Percentiles rank a stretch among this genome's conserved stretches.
phyloP scores from a whole-genome alignment of 2,113 vertebrate species.

The Brachyhypopomus gauderio region DNA sequence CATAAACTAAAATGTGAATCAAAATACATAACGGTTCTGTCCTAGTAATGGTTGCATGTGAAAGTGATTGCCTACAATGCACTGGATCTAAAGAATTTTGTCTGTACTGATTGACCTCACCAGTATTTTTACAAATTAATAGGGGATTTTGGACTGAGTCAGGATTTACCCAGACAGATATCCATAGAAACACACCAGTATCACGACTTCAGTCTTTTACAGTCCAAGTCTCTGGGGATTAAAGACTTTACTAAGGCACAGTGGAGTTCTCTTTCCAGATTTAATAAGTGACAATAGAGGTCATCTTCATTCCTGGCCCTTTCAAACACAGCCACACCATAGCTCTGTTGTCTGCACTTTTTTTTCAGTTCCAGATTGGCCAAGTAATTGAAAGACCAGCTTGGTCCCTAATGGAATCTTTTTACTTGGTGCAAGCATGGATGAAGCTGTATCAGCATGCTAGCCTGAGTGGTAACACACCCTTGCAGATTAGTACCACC shows the following conservation, averaged over 20 bases:
- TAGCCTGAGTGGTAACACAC: too few species aligned
- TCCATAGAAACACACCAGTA: conserved; percentile 3
- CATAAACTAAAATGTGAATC: background rate
- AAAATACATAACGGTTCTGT: background rate
- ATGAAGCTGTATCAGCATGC: too few species aligned
- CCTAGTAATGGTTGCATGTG: too few species aligned
- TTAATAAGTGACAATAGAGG: conserved; percentile 40
- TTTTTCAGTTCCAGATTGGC: conserved; percentile 13
- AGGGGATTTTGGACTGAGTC: background rate
- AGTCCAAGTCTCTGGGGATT: background rate
- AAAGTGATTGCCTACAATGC: background rate
- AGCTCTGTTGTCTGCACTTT: background rate
- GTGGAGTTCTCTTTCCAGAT: background rate
- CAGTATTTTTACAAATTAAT: background rate
- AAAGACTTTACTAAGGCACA: background rate
- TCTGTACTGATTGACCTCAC: background rate
- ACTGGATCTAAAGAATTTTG: background rate
- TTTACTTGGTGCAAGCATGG: too few species aligned
- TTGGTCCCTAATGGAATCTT: too few species aligned
- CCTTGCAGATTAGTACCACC: too few species aligned
- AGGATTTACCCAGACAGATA: background rate
- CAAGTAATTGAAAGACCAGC: background rate
- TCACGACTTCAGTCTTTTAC: conserved; percentile 2
- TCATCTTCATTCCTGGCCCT: conserved; percentile 1
- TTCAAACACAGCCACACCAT: conserved; percentile 19